phyloP scores from a whole-genome alignment of 2,797 vertebrate genomes.

The Hemibagrus guttatus region DNA sequence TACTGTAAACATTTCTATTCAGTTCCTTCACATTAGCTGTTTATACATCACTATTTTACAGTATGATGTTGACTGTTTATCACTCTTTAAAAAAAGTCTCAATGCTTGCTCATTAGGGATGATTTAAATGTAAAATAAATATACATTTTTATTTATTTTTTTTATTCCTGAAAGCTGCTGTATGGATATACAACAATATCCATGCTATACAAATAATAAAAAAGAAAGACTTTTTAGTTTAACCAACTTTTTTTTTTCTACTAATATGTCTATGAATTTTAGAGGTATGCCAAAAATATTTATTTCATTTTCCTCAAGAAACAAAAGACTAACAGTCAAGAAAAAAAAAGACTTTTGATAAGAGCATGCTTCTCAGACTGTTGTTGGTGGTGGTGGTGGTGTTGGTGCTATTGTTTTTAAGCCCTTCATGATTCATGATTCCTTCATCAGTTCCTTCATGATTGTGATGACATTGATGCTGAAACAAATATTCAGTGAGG shows the following conservation, averaged over 20 bases:
- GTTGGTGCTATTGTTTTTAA: not conserved
- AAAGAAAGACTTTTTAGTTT: not conserved
- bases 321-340: not conserved
- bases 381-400: too few relatives aligned
- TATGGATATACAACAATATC: too few relatives aligned
- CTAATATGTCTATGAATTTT: not conserved
- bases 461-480: not conserved
- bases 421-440: too few relatives aligned
- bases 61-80: not conserved
- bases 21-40: not conserved
- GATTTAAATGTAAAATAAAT: too few relatives aligned
- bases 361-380: not conserved
- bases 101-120: too few relatives aligned
- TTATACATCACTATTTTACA: not conserved
- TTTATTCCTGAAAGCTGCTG: too few relatives aligned
- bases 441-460: not conserved
- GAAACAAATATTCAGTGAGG: slow-evolving; percentile 7
- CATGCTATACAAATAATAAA: too few relatives aligned
- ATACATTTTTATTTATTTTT: too few relatives aligned
- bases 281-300: not conserved
- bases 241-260: not conserved
- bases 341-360: not conserved
- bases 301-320: not conserved
- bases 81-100: too few relatives aligned
- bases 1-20: not conserved